A percentile compares a stretch with the other conserved stretches of the same genome.
These are phyloP conservation scores for Tragopan temminckii DNA, from an alignment of 2,797 vertebrate species.

Conservation along the genomic window DNA sequence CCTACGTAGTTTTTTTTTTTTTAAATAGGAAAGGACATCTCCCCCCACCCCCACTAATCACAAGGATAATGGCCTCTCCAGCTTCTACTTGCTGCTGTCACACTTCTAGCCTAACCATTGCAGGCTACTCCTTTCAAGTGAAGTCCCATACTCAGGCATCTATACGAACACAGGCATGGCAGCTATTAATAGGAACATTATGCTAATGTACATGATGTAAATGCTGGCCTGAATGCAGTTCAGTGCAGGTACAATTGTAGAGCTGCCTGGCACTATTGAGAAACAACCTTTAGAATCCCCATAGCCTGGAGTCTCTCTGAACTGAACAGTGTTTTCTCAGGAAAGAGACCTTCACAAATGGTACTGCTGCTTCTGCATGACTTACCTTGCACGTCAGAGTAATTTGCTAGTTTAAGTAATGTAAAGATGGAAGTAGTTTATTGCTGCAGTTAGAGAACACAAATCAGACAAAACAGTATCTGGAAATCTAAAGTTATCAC, in stretches of 20 bases:
- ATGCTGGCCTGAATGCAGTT: background rate
- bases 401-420: constrained; percentile 4
- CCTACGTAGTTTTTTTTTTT: too few relatives aligned
- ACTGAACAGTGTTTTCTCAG: constrained; percentile 12
- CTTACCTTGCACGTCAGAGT: constrained; percentile 58
- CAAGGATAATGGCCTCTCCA: background rate
- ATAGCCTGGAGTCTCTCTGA: background rate
- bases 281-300: background rate
- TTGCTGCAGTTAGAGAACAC: constrained; percentile 9
- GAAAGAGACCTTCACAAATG: constrained; percentile 38
- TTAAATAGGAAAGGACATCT: background rate
- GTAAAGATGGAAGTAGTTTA: background rate
- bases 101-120: background rate
- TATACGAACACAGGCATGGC: background rate
- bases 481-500: constrained; percentile 4
- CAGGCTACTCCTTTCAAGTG: background rate
- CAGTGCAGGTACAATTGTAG: background rate
- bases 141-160: background rate
- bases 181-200: background rate
- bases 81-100: background rate
- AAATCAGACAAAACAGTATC: background rate
- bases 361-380: constrained; percentile 60
- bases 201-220: background rate
- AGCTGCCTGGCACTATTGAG: background rate
- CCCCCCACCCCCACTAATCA: background rate